Evolutionary conservation across 2,797 vertebrate genomes (phyloP).

Genomic region (Sebastes iracundus): DNA sequence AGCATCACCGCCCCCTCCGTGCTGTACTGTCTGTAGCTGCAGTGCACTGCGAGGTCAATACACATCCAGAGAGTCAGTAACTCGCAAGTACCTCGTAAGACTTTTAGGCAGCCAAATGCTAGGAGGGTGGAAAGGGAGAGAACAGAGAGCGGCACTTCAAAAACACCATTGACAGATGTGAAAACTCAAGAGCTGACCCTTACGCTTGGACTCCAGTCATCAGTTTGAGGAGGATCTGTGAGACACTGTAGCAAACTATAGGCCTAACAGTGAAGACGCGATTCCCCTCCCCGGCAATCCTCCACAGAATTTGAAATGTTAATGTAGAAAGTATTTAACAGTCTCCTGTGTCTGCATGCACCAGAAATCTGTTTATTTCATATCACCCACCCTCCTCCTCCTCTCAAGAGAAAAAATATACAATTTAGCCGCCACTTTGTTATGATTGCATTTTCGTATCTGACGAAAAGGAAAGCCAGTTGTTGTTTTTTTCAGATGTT

Average conservation of each 20-base stretch:
- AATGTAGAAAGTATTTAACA: slow-evolving; percentile 27
- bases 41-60: slow-evolving; percentile 54
- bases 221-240: not conserved
- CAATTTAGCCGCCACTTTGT: slow-evolving; percentile 62
- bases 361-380: slow-evolving; percentile 49
- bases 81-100: slow-evolving; percentile 30
- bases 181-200: slow-evolving; percentile 33
- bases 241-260: not conserved
- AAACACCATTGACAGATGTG: slow-evolving; percentile 28
- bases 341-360: slow-evolving; percentile 17
- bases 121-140: slow-evolving; percentile 3
- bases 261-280: not conserved
- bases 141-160: not conserved
- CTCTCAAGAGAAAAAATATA: slow-evolving; percentile 30
- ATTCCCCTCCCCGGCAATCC: not conserved
- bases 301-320: slow-evolving; percentile 22
- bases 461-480: slow-evolving; percentile 58
- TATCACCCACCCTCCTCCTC: slow-evolving; percentile 1
- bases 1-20: not conserved
- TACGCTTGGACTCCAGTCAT: slow-evolving; percentile 19
- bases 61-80: slow-evolving; percentile 66
- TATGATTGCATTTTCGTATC: slow-evolving; percentile 70
- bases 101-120: slow-evolving; percentile 53
- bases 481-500: slow-evolving; percentile 9
- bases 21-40: slow-evolving; percentile 3